phyloP scores from a whole-genome alignment of 2,888 invertebrate genomes.

The Eulithis prunata region DNA sequence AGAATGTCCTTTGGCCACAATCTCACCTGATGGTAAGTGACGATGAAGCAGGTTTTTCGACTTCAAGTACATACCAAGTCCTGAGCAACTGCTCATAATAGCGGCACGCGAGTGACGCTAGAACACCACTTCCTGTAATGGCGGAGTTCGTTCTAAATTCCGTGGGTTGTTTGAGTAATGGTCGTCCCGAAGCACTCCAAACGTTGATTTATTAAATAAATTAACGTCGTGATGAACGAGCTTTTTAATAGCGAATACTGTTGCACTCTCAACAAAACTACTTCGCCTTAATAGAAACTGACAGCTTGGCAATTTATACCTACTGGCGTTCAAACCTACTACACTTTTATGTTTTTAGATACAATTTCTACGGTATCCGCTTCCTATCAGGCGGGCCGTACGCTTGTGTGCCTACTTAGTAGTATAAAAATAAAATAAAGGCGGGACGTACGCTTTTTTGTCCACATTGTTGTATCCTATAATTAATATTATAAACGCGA shows the following conservation, averaged over 20 bases:
- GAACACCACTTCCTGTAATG: conserved; percentile 15
- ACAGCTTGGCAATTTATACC: conserved; percentile 4
- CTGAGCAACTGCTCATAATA: conserved; percentile 13
- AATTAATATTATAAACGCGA: too few relatives aligned
- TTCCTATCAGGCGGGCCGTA: too few relatives aligned
- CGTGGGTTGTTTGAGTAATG: conserved; percentile 66
- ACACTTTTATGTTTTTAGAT: not conserved
- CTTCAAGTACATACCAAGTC: not conserved
- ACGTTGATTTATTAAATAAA: conserved; percentile 78
- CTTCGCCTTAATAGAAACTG: conserved; percentile 48
- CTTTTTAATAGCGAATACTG: conserved; percentile 62
- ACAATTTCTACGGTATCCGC: conserved; percentile 27
- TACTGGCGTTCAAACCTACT: not conserved
- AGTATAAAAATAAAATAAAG: too few relatives aligned
- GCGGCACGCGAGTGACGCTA: not conserved
- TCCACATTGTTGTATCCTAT: too few relatives aligned
- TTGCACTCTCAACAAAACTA: conserved; percentile 44
- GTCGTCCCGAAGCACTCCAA: conserved; percentile 60
- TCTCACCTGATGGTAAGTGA: too few relatives aligned
- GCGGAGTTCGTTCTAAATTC: conserved; percentile 8
- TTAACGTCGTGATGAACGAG: conserved; percentile 73
- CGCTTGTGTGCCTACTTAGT: too few relatives aligned
- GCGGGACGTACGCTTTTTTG: too few relatives aligned
- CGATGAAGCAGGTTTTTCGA: too few relatives aligned
- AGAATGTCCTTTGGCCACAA: too few relatives aligned